Conservation (phyloP, 2,888 invertebrate genomes). For the Trissolcus japonicus region DNA sequence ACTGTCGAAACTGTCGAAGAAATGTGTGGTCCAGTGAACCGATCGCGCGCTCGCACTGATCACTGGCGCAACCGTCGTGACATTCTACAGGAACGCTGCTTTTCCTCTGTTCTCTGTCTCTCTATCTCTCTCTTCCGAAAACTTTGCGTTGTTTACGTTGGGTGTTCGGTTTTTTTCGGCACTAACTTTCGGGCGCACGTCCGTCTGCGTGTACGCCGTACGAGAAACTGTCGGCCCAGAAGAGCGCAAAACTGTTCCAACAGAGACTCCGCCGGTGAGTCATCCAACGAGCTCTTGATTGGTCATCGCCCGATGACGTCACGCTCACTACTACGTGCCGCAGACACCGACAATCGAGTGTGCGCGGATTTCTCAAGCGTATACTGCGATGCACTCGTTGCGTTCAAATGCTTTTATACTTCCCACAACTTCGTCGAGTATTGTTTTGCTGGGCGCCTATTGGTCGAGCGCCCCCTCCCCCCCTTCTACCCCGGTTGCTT, state of each 20-base stretch:
- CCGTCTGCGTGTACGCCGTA: slow-evolving; percentile 6
- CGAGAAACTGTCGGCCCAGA: slow-evolving; percentile 30
- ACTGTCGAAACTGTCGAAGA: background rate
- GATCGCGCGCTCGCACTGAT: background rate
- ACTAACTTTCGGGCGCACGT: slow-evolving; percentile 7
- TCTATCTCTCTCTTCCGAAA: background rate
- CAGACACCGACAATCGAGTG: slow-evolving; percentile 15
- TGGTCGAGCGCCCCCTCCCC: background rate
- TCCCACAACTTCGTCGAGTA: background rate
- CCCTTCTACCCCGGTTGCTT: background rate
- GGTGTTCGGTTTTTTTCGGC: background rate
- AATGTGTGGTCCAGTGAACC: background rate
- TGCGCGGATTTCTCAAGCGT: slow-evolving; percentile 28
- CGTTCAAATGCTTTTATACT: slow-evolving; percentile 14
- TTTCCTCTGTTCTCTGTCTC: too few relatives aligned
- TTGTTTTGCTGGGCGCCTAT: background rate
- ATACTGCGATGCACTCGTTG: slow-evolving; percentile 14
- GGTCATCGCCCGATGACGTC: slow-evolving; percentile 54
- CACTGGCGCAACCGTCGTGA: slow-evolving; percentile 11
- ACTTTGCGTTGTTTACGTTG: slow-evolving; percentile 8
- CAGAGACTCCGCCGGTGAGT: slow-evolving; percentile 48
- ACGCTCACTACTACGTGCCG: slow-evolving; percentile 22
- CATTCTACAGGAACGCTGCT: slow-evolving; percentile 7
- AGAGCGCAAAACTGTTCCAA: slow-evolving; percentile 34
- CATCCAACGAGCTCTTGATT: slow-evolving; percentile 46